These are phyloP conservation scores for Acrocyrtus sp. DNA, from an alignment of 2,888 invertebrate species.

Conservation along the genomic window DNA sequence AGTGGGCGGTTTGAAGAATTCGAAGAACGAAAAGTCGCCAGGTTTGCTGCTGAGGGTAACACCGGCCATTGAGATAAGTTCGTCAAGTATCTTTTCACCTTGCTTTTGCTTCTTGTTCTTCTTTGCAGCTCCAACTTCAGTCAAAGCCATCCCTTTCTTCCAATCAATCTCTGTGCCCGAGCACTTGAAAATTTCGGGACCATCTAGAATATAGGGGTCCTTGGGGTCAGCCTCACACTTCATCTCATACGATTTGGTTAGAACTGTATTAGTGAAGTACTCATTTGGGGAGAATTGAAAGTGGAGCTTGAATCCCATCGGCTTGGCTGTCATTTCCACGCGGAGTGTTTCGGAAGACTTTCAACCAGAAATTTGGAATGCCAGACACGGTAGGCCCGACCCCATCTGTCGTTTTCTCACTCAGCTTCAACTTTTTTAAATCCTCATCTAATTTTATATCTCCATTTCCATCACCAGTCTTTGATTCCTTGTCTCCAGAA, in stretches of 20 bases:
- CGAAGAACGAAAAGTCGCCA: slow-evolving; percentile 98
- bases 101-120: slow-evolving; percentile 99
- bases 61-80: slow-evolving; percentile 80
- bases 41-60: slow-evolving; percentile 93
- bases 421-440: slow-evolving; percentile 47
- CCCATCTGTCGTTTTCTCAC: background rate
- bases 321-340: slow-evolving; percentile 75
- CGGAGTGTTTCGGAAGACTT: slow-evolving; percentile 90
- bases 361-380: slow-evolving; percentile 95
- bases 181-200: slow-evolving; percentile 92
- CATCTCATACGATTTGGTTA: slow-evolving; percentile 93
- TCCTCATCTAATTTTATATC: slow-evolving; percentile 57
- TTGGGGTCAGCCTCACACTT: slow-evolving; percentile 86
- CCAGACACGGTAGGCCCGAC: slow-evolving; percentile 68
- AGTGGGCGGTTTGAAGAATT: slow-evolving; percentile 92
- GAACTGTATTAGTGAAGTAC: slow-evolving; percentile 84
- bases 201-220: slow-evolving; percentile 91
- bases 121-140: slow-evolving; percentile 91
- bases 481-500: slow-evolving; percentile 70
- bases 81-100: too few species aligned
- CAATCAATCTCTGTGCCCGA: slow-evolving; percentile 93
- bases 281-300: slow-evolving; percentile 94
- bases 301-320: slow-evolving; percentile 83
- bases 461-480: slow-evolving; percentile 72
- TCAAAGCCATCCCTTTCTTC: slow-evolving; percentile 97